Evolutionary conservation across 53 echinoderm and acorn worm species (phyloP), one percentile per base, ranked within the genome.

Genomic region (Paracentrotus lividus): DNA sequence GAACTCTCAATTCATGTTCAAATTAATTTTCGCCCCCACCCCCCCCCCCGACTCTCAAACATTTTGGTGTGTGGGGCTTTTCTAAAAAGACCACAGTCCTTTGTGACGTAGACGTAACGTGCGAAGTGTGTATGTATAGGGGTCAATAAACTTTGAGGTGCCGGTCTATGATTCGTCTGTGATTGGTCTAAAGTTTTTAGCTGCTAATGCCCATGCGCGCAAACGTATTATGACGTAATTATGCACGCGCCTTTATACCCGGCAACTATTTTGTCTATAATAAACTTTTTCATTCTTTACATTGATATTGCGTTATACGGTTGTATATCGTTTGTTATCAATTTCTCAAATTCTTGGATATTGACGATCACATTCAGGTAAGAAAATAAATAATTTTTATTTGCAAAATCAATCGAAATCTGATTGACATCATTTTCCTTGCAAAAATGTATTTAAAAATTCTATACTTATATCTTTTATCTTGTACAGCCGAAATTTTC

Each of bases 231-330:
- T 66, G 66, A 66, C 66, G 66, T 66, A 12, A 9, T 32, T 31
- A 7, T 66, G 66, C 32, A 66, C 66, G 29, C 66, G 66, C 32
- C 32, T 3, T 29, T 27, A 27, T 31, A 66, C 66, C 32, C 32
- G 29, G 29, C 66, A 66, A 32, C 66, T 4, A 32, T 14, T 66
- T 66, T n/a, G n/a, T n/a, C n/a, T n/a, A n/a, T n/a, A n/a, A n/a
- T n/a, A n/a, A n/a, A n/a, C 8, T 27, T 66, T 66, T 10, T 66
- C 32, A 32, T 66, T 66, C 66, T 66, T 66, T 14, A 66, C 66
- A 66, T 31, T 66, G 29, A 66, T 66, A 66, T 32, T 66, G 66
- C 66, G 66, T 66, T 66, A 66, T 66, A 66, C 32, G 32, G 57
- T 14, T 32, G 66, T 32, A 66, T 66, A 66, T 66, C 66, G 66